Evolutionary conservation across 2,113 vertebrate species (phyloP).

Genomic region (Oreochromis tanganicae): DNA sequence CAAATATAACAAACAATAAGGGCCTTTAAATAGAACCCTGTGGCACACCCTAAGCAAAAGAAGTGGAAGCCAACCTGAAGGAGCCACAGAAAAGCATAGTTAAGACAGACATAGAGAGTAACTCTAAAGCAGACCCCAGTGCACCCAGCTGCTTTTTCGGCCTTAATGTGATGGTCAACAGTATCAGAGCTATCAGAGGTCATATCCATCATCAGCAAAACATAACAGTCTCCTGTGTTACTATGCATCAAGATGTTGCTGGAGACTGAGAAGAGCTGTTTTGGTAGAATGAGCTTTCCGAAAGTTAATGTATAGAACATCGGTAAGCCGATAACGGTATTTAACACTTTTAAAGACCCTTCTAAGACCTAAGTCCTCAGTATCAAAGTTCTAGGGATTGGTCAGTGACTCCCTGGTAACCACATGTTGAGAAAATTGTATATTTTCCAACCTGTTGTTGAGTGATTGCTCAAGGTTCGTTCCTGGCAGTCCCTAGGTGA

Average conservation of each 20-base stretch:
- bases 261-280: background rate
- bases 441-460: background rate
- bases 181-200: background rate
- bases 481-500: background rate
- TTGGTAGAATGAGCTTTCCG: background rate
- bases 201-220: background rate
- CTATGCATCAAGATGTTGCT: background rate
- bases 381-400: background rate
- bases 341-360: background rate
- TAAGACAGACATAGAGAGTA: background rate
- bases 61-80: background rate
- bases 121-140: background rate
- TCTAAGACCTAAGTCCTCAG: background rate
- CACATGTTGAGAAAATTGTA: background rate
- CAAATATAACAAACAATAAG: background rate
- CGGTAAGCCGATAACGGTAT: background rate
- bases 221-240: background rate
- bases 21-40: background rate
- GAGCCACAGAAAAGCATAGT: background rate
- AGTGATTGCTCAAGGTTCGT: background rate
- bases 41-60: background rate
- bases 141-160: background rate
- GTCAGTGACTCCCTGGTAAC: background rate
- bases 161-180: background rate
- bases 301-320: background rate